Conservation (phyloP, 2,113 vertebrate species). For the Bos javanicus region DNA sequence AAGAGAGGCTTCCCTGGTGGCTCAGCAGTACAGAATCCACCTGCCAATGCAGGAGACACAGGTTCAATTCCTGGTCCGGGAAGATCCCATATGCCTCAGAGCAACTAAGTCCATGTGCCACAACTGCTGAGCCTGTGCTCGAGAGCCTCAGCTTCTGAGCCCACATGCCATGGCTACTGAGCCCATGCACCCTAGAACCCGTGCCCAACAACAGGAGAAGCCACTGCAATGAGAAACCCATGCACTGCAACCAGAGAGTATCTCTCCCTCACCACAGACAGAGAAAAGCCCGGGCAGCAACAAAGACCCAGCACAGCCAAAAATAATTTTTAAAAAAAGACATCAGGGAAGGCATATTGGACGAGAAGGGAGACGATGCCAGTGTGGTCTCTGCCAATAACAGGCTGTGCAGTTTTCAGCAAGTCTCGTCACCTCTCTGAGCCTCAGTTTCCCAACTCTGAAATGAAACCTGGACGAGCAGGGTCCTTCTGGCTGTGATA, state of each 20-base stretch:
- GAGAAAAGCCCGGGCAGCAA: background rate
- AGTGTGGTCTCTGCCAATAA: background rate
- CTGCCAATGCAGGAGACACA: background rate
- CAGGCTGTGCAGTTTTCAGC: background rate
- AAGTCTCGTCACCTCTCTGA: background rate
- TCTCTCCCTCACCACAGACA: background rate
- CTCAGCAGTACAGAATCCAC: background rate
- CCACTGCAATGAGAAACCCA: background rate
- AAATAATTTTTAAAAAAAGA: background rate
- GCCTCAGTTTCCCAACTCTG: background rate
- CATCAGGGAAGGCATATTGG: background rate
- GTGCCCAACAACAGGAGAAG: background rate
- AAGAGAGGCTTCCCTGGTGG: background rate
- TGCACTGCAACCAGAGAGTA: background rate
- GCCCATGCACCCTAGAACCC: background rate
- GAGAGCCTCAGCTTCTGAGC: background rate
- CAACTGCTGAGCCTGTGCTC: background rate
- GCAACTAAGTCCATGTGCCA: background rate
- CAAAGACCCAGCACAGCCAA: background rate
- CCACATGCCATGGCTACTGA: background rate
- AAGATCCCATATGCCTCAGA: background rate
- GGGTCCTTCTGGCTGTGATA: background rate
- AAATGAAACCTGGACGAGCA: background rate
- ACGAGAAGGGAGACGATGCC: background rate
- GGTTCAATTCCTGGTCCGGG: background rate